Conservation (phyloP, 2,888 invertebrate genomes). For the Drosophila stalkeri region DNA sequence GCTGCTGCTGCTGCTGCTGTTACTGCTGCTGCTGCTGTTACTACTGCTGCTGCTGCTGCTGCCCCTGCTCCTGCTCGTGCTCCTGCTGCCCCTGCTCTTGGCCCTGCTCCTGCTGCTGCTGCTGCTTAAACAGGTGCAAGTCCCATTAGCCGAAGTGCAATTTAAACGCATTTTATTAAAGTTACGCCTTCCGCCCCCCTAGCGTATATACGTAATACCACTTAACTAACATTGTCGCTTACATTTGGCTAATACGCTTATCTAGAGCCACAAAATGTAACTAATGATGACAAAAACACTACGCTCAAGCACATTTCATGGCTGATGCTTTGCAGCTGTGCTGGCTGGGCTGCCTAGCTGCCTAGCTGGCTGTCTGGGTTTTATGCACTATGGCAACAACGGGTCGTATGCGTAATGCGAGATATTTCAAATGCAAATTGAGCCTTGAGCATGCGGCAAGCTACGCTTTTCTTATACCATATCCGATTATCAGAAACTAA, state of each 20-base stretch:
- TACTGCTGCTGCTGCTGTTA: too few species aligned
- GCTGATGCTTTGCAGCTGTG: background rate
- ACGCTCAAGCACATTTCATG: constrained; percentile 28
- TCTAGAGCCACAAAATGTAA: constrained; percentile 42
- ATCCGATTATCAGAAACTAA: constrained; percentile 6
- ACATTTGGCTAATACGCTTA: constrained; percentile 68
- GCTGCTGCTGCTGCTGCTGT: too few species aligned
- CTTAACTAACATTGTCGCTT: constrained; percentile 53
- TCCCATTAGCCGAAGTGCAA: constrained; percentile 53
- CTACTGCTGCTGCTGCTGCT: too few species aligned
- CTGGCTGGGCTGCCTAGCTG: background rate
- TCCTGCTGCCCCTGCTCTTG: too few species aligned
- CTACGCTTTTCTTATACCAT: background rate
- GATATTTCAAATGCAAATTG: constrained; percentile 3
- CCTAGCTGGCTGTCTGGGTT: background rate
- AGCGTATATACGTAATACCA: constrained; percentile 53
- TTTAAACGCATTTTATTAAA: constrained; percentile 54
- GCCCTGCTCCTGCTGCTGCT: too few species aligned
- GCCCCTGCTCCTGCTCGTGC: too few species aligned
- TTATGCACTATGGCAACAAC: constrained; percentile 29
- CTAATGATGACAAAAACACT: constrained; percentile 53
- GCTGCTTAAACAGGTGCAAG: constrained; percentile 22
- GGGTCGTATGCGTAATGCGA: constrained; percentile 41
- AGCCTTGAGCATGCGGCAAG: background rate
- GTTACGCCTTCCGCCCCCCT: constrained; percentile 10